A percentile compares a stretch with the other conserved stretches of the same genome.
Conservation (phyloP, 2,888 invertebrate species). For the Epirrita christyi region DNA sequence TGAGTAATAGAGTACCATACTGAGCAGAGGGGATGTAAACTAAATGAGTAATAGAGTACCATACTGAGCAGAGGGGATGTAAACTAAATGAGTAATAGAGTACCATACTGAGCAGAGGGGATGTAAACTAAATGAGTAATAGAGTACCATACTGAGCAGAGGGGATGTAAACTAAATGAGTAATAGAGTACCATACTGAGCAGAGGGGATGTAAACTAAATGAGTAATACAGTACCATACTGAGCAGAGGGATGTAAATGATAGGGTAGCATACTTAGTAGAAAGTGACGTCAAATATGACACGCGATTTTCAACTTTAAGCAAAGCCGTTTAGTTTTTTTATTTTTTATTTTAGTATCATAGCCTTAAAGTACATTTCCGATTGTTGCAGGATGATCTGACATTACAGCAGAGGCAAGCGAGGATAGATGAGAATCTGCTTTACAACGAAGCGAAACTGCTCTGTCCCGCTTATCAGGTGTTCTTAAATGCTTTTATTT, state of each 20-base stretch:
- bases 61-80: not conserved
- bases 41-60: not conserved
- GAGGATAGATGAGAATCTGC: slow-evolving; percentile 45
- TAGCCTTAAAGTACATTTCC: not conserved
- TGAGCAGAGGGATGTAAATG: not conserved
- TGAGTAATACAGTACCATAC: not conserved
- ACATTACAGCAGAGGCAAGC: not conserved
- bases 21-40: not conserved
- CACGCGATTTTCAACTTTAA: too few relatives aligned
- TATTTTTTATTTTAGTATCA: too few relatives aligned
- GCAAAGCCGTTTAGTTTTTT: not conserved
- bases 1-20: not conserved
- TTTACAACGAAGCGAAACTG: slow-evolving; percentile 89
- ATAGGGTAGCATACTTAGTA: not conserved
- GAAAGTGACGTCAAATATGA: too few relatives aligned
- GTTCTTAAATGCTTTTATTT: slow-evolving; percentile 31
- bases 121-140: too few relatives aligned
- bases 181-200: not conserved
- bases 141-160: too few relatives aligned
- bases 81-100: too few relatives aligned
- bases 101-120: too few relatives aligned
- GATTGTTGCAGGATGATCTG: slow-evolving; percentile 45
- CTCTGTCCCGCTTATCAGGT: slow-evolving; percentile 90
- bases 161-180: too few relatives aligned
- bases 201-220: not conserved